Evolutionary conservation across 2,888 invertebrate species (phyloP).

Genomic region (Thymelicus acteon): DNA sequence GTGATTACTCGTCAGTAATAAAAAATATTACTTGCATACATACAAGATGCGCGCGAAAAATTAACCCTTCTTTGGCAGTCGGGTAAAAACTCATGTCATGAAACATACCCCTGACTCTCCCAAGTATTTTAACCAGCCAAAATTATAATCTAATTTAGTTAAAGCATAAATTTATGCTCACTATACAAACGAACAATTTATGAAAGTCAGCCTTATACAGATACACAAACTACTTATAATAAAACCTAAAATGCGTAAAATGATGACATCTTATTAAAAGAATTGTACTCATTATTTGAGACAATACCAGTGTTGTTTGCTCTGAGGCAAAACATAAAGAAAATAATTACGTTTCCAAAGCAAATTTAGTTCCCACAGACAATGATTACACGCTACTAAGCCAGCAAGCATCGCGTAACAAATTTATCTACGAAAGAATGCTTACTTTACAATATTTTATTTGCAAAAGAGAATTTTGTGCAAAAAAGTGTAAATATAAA

Average conservation of each 20-base stretch:
- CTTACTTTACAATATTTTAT: slow-evolving; percentile 1
- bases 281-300: neutral
- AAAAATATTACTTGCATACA: too few relatives aligned
- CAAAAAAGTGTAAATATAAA: slow-evolving; percentile 14
- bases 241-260: neutral
- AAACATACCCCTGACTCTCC: too few relatives aligned
- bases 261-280: neutral
- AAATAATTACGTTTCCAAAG: slow-evolving; percentile 4
- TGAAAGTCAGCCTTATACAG: too few relatives aligned
- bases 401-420: neutral
- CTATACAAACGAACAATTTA: too few relatives aligned
- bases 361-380: neutral
- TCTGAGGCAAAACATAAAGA: neutral
- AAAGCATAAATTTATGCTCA: too few relatives aligned
- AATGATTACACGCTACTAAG: neutral
- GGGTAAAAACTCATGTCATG: too few relatives aligned
- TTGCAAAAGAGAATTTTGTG: neutral
- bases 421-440: slow-evolving; percentile 1
- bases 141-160: too few relatives aligned
- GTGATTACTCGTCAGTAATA: too few relatives aligned
- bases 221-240: too few relatives aligned
- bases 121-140: too few relatives aligned
- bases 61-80: too few relatives aligned
- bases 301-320: neutral
- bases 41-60: too few relatives aligned